Base-by-base conservation (phyloP, 2,113 vertebrate species). In the Cololabis saira region DNA sequence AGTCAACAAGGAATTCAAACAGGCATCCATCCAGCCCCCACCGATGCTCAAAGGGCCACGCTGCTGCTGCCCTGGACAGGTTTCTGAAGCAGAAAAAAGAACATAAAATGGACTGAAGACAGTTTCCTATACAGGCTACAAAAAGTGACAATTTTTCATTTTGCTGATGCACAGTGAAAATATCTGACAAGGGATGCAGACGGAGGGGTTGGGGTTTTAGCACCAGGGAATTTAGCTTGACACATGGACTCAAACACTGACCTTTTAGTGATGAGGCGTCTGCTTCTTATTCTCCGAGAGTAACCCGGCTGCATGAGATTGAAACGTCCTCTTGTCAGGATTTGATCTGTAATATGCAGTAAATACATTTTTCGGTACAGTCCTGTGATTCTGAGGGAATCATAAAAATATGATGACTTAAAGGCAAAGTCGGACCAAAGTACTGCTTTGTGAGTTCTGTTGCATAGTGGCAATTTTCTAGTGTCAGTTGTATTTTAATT, bases 171-270 rank as follows among this genome's bases (percentile, higher is more conserved):
- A 16, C 1, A 1, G 49, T 0, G 58, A 55, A 27, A 56, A 33
- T 21, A 19, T 76, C 61, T 81, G 80, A 81, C 80, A 64, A n/a
- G 2, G 24, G 17, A 27, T 0, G n/a, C 19, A 19, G 57, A 67
- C 18, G 33, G 33, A 37, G 14, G 1, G 43, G n/a, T 49, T 1
- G 30, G 68, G n/a, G n/a, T 53, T 65, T 74, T 74, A n/a, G 63
- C 58, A 53, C 49, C 5, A 16, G 62, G 67, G 63, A 19, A 40
- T 76, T 73, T 22, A 33, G 68, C 69, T 71, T 55, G 77, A 83
- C 76, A 71, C 72, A 10, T 4, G 24, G 43, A n/a, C 37, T 56
- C 71, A 60, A 76, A 61, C 52, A 0, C 8, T 72, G 67, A 75
- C 56, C 71, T 69, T 72, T 56, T 0, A 17, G 5, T 18, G 53